Evolutionary conservation across 2,797 vertebrate genomes (phyloP).

Genomic region (Lithobates pipiens): DNA sequence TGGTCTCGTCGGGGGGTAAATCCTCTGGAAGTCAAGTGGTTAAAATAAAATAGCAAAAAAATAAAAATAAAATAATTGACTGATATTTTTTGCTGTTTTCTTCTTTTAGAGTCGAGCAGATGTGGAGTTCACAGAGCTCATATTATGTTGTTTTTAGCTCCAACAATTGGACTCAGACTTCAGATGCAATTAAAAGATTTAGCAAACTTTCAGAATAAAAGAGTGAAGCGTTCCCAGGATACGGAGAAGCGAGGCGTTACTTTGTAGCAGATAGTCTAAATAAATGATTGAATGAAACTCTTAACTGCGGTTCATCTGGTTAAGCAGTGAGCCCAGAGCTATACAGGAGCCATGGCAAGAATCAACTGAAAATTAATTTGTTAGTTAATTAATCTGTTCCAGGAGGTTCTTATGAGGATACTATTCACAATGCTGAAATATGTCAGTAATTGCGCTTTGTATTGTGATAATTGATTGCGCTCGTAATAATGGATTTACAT

Average conservation of each 20-base stretch:
- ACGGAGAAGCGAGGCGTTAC: no score
- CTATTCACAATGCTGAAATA: constrained; percentile 41
- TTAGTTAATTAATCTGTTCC: constrained; percentile 38
- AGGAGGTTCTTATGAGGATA: constrained; percentile 42
- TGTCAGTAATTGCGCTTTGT: constrained; percentile 34
- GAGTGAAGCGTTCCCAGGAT: no score
- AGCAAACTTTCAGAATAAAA: no score
- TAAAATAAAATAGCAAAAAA: no score
- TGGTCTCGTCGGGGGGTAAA: no score
- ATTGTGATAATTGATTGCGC: constrained; percentile 34
- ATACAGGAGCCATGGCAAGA: constrained; percentile 15
- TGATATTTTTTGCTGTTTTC: no score
- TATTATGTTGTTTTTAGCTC: no score
- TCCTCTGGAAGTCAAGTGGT: no score
- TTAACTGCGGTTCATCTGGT: background rate
- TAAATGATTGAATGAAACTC: background rate
- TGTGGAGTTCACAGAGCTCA: no score
- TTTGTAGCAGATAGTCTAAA: no score
- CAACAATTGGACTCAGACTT: background rate
- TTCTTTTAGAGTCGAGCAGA: no score
- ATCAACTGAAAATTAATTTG: constrained; percentile 44
- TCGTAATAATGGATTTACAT: constrained; percentile 27
- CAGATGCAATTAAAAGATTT: background rate
- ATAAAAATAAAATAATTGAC: no score
- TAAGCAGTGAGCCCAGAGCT: constrained; percentile 33